phyloP scores from a whole-genome alignment of 1,140 invertebrate species.

The Neotoxoptera formosana region DNA sequence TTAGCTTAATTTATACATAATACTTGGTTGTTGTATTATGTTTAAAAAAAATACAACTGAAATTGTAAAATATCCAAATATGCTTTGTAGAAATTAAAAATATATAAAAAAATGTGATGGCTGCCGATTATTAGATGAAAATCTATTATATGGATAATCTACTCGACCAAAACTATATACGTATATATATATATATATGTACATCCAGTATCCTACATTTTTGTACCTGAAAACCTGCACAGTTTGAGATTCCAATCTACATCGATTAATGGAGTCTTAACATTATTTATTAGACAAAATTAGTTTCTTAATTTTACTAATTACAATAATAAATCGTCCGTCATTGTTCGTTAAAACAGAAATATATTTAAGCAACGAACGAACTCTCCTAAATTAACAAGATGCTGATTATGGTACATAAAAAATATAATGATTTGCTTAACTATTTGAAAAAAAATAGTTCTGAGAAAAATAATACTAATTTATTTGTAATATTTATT shows the following conservation, averaged over 20 bases:
- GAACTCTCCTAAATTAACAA: background rate
- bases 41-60: background rate
- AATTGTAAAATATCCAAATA: background rate
- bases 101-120: background rate
- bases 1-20: background rate
- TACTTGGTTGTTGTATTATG: background rate
- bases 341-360: background rate
- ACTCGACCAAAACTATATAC: background rate
- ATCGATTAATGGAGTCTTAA: too few relatives aligned
- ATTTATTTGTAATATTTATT: background rate
- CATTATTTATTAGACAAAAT: background rate
- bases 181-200: too few relatives aligned
- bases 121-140: background rate
- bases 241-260: too few relatives aligned
- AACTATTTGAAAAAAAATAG: background rate
- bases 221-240: background rate
- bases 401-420: background rate
- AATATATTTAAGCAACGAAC: background rate
- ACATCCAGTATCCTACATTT: background rate
- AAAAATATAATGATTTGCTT: background rate
- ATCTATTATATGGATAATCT: background rate
- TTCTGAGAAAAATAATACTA: background rate
- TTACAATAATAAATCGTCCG: background rate
- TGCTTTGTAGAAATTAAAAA: background rate
- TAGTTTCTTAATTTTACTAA: background rate